A percentile compares a stretch with the other conserved stretches of the same genome.
Conservation (phyloP, 1,140 invertebrate species). For the Cyclina sinensis region DNA sequence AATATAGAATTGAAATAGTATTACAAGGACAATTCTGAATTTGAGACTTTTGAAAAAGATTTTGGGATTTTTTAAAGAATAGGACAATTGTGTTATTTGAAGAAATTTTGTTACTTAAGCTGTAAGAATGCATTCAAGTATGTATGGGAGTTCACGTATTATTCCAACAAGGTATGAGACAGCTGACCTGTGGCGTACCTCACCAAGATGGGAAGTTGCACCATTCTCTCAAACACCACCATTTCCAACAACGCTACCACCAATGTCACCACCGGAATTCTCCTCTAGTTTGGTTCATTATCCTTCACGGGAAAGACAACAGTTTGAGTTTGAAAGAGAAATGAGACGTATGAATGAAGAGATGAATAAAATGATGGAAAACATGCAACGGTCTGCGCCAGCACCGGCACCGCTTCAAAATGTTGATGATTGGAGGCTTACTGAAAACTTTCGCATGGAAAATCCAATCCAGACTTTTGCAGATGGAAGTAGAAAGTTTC, state of each 20-base stretch:
- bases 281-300: slow-evolving; percentile 54
- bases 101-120: not conserved
- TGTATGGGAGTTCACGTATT: slow-evolving; percentile 40
- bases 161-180: slow-evolving; percentile 62
- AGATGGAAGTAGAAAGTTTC: slow-evolving; percentile 78
- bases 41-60: not conserved
- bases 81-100: not conserved
- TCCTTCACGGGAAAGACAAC: slow-evolving; percentile 33
- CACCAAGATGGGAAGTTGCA: slow-evolving; percentile 46
- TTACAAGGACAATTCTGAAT: not conserved
- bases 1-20: not conserved
- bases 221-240: slow-evolving; percentile 45
- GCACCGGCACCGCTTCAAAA: slow-evolving; percentile 24
- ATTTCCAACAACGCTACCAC: not conserved
- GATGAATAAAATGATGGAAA: slow-evolving; percentile 68
- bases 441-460: slow-evolving; percentile 81
- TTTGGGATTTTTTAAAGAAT: not conserved
- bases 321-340: slow-evolving; percentile 55
- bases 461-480: slow-evolving; percentile 77
- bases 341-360: slow-evolving; percentile 73
- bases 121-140: slow-evolving; percentile 34
- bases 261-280: slow-evolving; percentile 46
- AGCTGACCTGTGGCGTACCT: slow-evolving; percentile 28
- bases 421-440: slow-evolving; percentile 76
- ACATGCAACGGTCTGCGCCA: slow-evolving; percentile 41